Conservation (phyloP, 1,140 invertebrate species). For the Alviniconcha marisindica region DNA sequence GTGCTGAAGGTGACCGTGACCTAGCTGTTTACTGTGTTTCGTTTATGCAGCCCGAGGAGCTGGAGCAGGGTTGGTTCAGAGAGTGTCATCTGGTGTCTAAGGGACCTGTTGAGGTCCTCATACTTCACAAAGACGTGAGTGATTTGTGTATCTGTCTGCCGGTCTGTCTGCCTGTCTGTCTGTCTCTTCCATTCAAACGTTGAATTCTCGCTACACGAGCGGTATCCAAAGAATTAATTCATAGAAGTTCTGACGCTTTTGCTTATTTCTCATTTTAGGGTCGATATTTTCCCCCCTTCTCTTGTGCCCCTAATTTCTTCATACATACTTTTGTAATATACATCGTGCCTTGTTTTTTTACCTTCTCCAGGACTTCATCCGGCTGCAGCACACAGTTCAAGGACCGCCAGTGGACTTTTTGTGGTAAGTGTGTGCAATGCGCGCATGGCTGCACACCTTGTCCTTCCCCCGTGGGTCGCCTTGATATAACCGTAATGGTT, state of each 20-base stretch:
- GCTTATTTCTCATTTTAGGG: no score
- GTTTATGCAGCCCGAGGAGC: slow-evolving; percentile 64
- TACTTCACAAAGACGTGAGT: slow-evolving; percentile 69
- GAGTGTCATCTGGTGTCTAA: slow-evolving; percentile 68
- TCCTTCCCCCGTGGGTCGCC: no score
- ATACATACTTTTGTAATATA: no score
- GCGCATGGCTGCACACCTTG: no score
- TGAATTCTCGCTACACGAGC: no score
- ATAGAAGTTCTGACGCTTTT: no score
- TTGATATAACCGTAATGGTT: no score
- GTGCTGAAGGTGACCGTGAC: neutral
- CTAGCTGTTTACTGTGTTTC: neutral
- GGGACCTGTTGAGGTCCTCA: slow-evolving; percentile 70
- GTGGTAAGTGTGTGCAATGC: slow-evolving; percentile 49
- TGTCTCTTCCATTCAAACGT: no score
- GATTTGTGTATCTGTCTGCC: neutral
- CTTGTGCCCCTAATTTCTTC: no score
- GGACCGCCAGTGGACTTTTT: slow-evolving; percentile 72
- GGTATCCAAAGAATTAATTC: no score
- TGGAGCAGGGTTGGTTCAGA: slow-evolving; percentile 60
- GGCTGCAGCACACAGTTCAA: slow-evolving; percentile 63
- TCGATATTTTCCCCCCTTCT: no score
- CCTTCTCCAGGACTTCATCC: slow-evolving; percentile 64
- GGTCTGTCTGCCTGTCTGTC: neutral
- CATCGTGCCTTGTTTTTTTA: neutral